Evolutionary conservation across 2,113 vertebrate genomes (phyloP), one percentile per base, ranked within the genome.

Genomic region (Cranoglanis bouderius): DNA sequence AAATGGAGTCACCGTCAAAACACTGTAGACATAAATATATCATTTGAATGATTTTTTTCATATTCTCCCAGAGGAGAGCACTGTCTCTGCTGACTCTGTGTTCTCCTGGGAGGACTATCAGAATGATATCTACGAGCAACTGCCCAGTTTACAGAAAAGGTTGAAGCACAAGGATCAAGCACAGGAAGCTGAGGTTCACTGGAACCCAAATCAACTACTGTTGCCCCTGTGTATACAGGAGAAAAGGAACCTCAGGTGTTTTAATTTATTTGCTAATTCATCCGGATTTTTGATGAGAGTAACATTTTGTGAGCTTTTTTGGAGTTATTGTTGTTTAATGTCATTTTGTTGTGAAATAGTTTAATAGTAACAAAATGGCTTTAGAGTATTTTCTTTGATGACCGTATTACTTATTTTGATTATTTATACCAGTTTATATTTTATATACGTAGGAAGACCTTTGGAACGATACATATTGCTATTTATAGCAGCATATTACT

Each of bases 231-330:
- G 90, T 82, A 91, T 96, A 85, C 92, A 94, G 82, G 93, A 85
- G 26, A 96, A 95, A 92, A 94, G 93, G 86, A 85, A 24, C 3
- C 40, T 90, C 91, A 93, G 94, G 96, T 96, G 51, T 80, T 40
- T 65, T 43, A 1, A 26, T 61, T 61, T 29, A 61, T 59, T 59
- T 59, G 53, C 35, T 5, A 57, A 59, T 82, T 16, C 4, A 32
- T 57, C 13, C 38, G 7, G 7, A n/a, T 53, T 80, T 80, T 18
- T 80, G 16, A n/a, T 57, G 19, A 32, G 2, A 53, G 49, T 4
- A 32, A 32, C 6, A 32, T 32, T 29, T 35, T 80, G 51, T 6
- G 5, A 77, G 74, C 9, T 77, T 77, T 2, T 49, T 26, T 80
- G 13, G 14, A 53, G 3, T n/a, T 24, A 43, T 24, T 43, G 40